These are phyloP conservation scores for Hypothenemus hampei DNA, from an alignment of 1,140 invertebrate genomes.

Conservation along the genomic window DNA sequence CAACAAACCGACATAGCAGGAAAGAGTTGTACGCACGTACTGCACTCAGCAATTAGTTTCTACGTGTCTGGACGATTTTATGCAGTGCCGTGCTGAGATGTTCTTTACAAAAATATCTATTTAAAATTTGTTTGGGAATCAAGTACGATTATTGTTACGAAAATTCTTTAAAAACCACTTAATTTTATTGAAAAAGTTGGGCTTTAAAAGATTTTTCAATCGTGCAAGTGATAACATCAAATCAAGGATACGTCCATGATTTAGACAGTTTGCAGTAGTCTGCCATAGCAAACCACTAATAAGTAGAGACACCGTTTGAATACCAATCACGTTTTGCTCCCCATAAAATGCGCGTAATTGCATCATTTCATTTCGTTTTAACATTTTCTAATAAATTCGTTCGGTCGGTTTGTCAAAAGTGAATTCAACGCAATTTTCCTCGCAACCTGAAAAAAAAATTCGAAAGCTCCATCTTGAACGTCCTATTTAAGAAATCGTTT, in stretches of 20 bases:
- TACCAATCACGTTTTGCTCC: slow-evolving; percentile 29
- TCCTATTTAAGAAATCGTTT: slow-evolving; percentile 15
- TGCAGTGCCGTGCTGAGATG: slow-evolving; percentile 22
- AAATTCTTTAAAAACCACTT: too few species aligned
- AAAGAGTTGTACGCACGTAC: slow-evolving; percentile 30
- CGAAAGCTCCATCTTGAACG: slow-evolving; percentile 2
- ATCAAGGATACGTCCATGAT: slow-evolving; percentile 14
- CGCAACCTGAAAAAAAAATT: too few species aligned
- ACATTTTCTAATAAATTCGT: slow-evolving; percentile 30
- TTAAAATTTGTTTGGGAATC: too few species aligned
- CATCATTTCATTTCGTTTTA: slow-evolving; percentile 34
- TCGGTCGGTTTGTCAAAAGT: too few species aligned
- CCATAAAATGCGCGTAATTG: slow-evolving; percentile 34
- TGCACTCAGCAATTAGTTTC: slow-evolving; percentile 26
- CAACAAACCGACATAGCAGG: slow-evolving; percentile 27
- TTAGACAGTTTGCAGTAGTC: slow-evolving; percentile 18
- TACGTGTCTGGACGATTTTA: slow-evolving; percentile 19
- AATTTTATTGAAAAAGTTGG: too few species aligned
- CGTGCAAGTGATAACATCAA: too few species aligned
- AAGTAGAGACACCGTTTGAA: slow-evolving; percentile 33
- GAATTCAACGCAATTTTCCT: too few species aligned
- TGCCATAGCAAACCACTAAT: slow-evolving; percentile 30
- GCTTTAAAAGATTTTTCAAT: too few species aligned
- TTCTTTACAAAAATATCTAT: too few species aligned
- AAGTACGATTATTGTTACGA: too few species aligned